Evolutionary conservation across 2,113 vertebrate genomes (phyloP), one percentile per base, ranked within the genome.

Genomic region (Calonectris borealis): DNA sequence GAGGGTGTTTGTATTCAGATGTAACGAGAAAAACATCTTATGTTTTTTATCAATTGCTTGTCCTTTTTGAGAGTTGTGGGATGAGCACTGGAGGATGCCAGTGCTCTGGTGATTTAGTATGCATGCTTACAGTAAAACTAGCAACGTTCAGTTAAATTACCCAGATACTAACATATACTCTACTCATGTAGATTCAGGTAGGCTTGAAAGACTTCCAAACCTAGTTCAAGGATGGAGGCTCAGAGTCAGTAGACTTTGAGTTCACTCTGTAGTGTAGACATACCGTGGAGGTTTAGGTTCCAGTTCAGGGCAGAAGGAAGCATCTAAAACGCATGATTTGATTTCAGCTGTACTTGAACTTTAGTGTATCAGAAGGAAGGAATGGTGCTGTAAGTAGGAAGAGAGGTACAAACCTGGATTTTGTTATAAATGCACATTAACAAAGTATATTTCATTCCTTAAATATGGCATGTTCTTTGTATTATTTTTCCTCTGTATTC

Each of bases 291-390:
- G 9, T 77, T 61, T 61, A 77, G n/a, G 31, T 65, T 40, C 18
- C 31, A 64, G 29, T 48, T 51, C 4, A 10, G 21, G 18, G 29
- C 29, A 32, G 32, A 80, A 88, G 46, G 57, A 52, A 62, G 22
- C 11, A 42, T 48, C 29, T 81, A 19, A 52, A 86, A 14, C 6
- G 32, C 6, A 17, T 2, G 2, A 21, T 71, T 81, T 0, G 0
- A 2, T 82, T 92, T 58, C 52, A 84, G 22, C 52, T 64, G 11
- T 58, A 10, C n/a, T 60, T 54, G 32, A 81, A 32, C 42, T 83
- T n/a, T 18, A 32, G 26, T 48, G 8, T 64, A 5, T 58, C 18
- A 51, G 42, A 46, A 76, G 36, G 48, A 76, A 48, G 54, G 71
- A 70, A 5, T 32, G 44, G 24, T 70, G 24, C 16, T 80, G 31